Base-by-base conservation (phyloP, 2,113 vertebrate species). In the Cheilinus undulatus region DNA sequence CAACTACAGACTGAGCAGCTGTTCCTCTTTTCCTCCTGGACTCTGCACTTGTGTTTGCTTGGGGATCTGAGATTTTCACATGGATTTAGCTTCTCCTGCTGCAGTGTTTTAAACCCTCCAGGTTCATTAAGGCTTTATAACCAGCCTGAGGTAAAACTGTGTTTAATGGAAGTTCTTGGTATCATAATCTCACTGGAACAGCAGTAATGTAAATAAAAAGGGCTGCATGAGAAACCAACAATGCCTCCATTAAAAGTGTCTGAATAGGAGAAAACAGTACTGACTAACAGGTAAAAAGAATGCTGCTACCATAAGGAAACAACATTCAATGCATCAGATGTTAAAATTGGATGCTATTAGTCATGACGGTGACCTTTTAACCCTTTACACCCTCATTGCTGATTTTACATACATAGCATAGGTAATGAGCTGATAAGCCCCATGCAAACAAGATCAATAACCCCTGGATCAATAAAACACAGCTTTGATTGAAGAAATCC, bases 351-450 rank as follows among this genome's bases (percentile, higher is more conserved):
- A 28, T 60, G 32, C 52, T 53, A 68, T 60, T n/a, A 52, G 11
- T 19, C 40, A 19, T 20, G 46, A 52, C 3, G 1, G 23, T 48
- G 50, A 67, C 36, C 57, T 23, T 23, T 50, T 7, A 78, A 23
- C 67, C 52, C 15, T 54, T 54, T 27, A n/a, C 61, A 9, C 48
- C 27, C 51, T 26, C 27, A 38, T 34, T 26, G 3, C 14, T 23
- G 56, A 36, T 10, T 54, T 58, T 40, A 42, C 45, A 61, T 52
- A 60, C 27, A 61, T 28, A 50, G 38, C 43, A 46, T 7, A 10
- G 36, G 26, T 66, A 75, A 76, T 78, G 81, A 80, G 42, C 43
- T 7, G 6, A 69, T 63, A 48, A 73, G 24, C n/a, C 17, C 17
- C 7, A 3, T 45, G 26, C 48, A 67, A 59, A 50, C 19, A 24